Evolutionary conservation across 2,888 invertebrate genomes (phyloP), one percentile per base, ranked within the genome.

Genomic region (Abscondita cerata): DNA sequence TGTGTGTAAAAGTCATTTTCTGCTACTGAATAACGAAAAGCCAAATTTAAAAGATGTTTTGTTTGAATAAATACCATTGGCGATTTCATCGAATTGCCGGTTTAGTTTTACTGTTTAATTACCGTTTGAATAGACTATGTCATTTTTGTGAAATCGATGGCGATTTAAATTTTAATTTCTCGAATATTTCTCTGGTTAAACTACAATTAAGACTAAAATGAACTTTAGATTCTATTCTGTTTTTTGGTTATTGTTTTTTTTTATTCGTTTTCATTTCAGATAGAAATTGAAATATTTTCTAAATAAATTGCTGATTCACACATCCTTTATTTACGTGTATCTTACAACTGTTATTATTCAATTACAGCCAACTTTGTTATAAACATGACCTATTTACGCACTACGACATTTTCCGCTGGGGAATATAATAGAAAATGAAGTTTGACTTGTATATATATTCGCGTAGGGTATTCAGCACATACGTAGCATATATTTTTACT

Each of bases 321-420:
- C 44, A 44, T 44, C 44, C 25, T 44, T 15, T 18, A 44, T 15
- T n/a, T 18, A 36, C 12, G 18, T 19, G 18, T 44, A 44, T 44
- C 11, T 18, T n/a, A 44, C 44, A 44, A 44, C 18, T 44, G 44
- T 44, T 44, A 44, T 44, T 44, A 44, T 44, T 44, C 44, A 44
- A 44, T 44, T 44, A 44, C 16, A 18, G 2, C 18, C 16, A 16
- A 18, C 44, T 11, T n/a, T 1, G 18, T n/a, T 44, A 16, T 19
- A 16, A 44, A 18, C 44, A 44, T 44, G 44, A 44, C 44, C 44
- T 44, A 44, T 44, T 44, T 44, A 44, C 19, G 19, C 16, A 19
- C 44, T 18, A 44, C 44, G 44, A 44, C 44, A 44, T 44, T 44
- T 16, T 19, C 44, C 44, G 19, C 44, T 11, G 4, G 44, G 19